Evolutionary conservation across 2,797 vertebrate genomes (phyloP), one percentile per base, ranked within the genome.

Genomic region (Pangasius sanitwongsei): DNA sequence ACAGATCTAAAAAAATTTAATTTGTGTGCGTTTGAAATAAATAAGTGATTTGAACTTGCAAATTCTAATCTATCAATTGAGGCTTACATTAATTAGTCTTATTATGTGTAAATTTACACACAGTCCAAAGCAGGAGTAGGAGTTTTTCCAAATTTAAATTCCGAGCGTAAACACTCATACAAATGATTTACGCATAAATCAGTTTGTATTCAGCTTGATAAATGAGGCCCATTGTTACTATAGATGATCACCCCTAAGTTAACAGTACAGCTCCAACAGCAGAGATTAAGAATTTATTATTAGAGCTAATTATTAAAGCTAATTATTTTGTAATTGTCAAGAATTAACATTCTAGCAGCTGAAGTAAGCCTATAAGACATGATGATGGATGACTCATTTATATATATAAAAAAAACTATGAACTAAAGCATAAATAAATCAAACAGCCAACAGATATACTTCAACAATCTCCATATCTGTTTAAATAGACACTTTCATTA

Each of bases 401-500:
- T n/a, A n/a, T 13, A 67, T 37, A 37, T 37, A 20, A 8, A 44
- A 48, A 48, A 28, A 50, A 28, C 34, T 12, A 13, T 28, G 20
- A 80, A 55, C 28, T 31, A 18, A 80, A 80, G 13, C 75, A 55
- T 50, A 55, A 57, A 80, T 31, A 18, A 61, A 37, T 16, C 28
- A 78, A 28, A 53, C 48, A 55, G 15, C 2, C 12, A 53, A 31
- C 44, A 28, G 74, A 50, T 6, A 75, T 50, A 28, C 44, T 25
- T 53, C 15, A 57, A 57, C 4, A 15, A 81, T 59, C 53, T 53
- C n/a, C 34, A 82, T 28, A 61, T 61, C 57, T 59, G 28, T 82
- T 57, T 61, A 41, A 82, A 61, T 61, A 41, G 57, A 25, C 80
- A 82, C 57, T 61, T 82, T 82, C 55, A 82, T 61, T 82, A 57